phyloP scores from a whole-genome alignment of 2,797 vertebrate genomes.

The Myripristis murdjan region DNA sequence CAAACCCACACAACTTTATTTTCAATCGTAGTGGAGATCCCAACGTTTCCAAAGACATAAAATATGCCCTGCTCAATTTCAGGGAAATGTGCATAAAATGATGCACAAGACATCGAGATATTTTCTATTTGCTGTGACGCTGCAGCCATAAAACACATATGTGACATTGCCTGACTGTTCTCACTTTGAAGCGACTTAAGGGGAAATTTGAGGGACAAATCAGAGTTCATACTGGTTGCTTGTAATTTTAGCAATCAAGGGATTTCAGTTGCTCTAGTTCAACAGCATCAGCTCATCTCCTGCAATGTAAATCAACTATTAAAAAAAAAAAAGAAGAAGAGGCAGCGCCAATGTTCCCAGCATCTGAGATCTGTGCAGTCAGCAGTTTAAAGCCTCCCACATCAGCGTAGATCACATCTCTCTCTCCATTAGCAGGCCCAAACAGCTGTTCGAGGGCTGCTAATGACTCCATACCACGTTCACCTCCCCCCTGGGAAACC shows the following conservation, averaged over 20 bases:
- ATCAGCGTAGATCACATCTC: conserved; percentile 6
- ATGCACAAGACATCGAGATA: no score
- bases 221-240: no score
- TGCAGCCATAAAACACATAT: no score
- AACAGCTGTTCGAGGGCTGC: conserved; percentile 28
- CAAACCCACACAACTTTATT: no score
- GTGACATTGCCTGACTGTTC: no score
- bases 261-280: neutral
- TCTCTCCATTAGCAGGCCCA: conserved; percentile 22
- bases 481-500: conserved; percentile 21
- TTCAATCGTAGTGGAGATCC: no score
- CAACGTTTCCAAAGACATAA: no score
- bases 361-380: conserved; percentile 34
- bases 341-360: conserved; percentile 25
- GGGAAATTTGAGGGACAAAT: no score
- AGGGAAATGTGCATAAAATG: no score
- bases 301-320: conserved; percentile 52
- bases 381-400: conserved; percentile 39
- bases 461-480: conserved; percentile 27
- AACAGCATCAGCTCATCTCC: conserved; percentile 12
- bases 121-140: no score
- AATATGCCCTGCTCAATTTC: no score
- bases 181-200: no score
- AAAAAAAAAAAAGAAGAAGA: conserved; percentile 17
- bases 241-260: neutral